Conservation (phyloP, 2,113 vertebrate species). For the Myiopsitta monachus region DNA sequence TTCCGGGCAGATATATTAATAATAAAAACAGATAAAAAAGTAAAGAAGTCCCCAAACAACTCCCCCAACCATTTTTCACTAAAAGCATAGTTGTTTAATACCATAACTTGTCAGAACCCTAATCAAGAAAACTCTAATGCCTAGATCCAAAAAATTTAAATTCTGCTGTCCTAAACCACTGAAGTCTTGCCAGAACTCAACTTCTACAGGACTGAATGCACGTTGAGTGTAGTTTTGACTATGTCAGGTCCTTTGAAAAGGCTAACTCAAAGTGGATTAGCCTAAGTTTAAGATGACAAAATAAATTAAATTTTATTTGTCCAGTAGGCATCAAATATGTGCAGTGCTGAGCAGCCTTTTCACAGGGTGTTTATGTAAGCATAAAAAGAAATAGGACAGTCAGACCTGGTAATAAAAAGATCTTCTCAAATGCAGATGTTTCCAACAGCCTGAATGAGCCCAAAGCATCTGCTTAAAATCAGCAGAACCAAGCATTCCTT, state of each 20-base stretch:
- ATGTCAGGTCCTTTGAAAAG: neutral
- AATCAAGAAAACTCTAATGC: neutral
- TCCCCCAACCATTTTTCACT: neutral
- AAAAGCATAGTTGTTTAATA: neutral
- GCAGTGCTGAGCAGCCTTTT: neutral
- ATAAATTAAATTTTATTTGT: neutral
- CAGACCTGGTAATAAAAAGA: neutral
- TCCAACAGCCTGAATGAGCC: neutral
- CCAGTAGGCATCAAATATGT: neutral
- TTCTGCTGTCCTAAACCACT: neutral
- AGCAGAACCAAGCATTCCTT: neutral
- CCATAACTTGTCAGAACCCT: neutral
- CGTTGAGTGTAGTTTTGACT: neutral
- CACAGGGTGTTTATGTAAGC: neutral
- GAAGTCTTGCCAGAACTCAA: neutral
- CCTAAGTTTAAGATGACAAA: neutral
- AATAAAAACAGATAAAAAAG: neutral
- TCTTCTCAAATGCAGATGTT: neutral
- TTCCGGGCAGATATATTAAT: neutral
- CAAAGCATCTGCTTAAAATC: neutral
- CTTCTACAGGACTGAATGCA: neutral
- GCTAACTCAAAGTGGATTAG: neutral
- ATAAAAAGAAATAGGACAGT: neutral
- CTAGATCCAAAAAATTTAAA: neutral
- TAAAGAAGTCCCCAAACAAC: neutral